Evolutionary conservation across 2,888 invertebrate genomes (phyloP).

Genomic region (Rhagonycha lutea): DNA sequence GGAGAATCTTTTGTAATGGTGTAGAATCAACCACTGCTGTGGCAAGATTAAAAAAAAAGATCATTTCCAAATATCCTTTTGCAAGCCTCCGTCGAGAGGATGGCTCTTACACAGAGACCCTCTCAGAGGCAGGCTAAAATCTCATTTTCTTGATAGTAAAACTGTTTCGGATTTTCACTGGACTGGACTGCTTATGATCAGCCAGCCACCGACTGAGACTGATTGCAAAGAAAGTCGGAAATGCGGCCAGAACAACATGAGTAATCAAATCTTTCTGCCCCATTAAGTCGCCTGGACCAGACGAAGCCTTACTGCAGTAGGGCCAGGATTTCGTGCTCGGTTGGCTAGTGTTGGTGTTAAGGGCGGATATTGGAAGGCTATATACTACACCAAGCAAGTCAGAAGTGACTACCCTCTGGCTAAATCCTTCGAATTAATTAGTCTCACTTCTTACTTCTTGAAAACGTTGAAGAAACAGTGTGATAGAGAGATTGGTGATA

Average conservation of each 20-base stretch:
- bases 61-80: not conserved
- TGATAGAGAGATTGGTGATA: not conserved
- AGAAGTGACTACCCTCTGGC: not conserved
- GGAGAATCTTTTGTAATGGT: not conserved
- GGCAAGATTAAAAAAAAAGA: not conserved
- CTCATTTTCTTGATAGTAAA: not conserved
- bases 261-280: not conserved
- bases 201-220: not conserved
- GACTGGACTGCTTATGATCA: not conserved
- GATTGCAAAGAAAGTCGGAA: not conserved
- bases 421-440: not conserved
- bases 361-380: too few relatives aligned
- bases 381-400: not conserved
- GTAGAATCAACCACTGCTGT: not conserved
- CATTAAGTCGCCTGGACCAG: not conserved
- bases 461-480: slow-evolving; percentile 1
- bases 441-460: not conserved
- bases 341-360: too few relatives aligned
- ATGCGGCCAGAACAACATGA: not conserved
- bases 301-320: not conserved
- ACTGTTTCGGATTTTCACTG: not conserved
- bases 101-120: too few relatives aligned
- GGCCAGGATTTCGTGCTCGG: not conserved
- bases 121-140: not conserved
- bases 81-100: not conserved